Evolutionary conservation across 2,113 vertebrate genomes (phyloP).

Genomic region (Calypte anna): DNA sequence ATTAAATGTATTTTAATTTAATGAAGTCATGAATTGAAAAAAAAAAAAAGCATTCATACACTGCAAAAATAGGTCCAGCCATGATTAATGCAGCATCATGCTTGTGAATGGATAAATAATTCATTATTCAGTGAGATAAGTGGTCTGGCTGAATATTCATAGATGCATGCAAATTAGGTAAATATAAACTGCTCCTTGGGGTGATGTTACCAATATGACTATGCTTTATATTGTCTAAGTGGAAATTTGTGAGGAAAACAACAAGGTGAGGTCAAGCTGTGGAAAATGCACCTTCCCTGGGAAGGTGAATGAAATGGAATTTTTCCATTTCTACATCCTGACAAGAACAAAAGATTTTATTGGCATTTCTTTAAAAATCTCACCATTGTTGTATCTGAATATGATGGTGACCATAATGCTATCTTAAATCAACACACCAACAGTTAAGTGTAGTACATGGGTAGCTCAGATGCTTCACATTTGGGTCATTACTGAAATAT

Average conservation of each 20-base stretch:
- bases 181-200: background rate
- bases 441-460: background rate
- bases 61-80: background rate
- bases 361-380: background rate
- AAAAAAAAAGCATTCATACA: background rate
- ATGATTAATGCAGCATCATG: background rate
- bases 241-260: background rate
- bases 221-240: background rate
- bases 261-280: background rate
- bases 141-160: background rate
- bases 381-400: background rate
- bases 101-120: background rate
- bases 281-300: background rate
- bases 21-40: background rate
- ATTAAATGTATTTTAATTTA: background rate
- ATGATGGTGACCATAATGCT: conserved; percentile 2
- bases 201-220: background rate
- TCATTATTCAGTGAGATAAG: background rate
- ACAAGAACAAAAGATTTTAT: background rate
- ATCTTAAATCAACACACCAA: conserved; percentile 23
- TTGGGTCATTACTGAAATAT: conserved; percentile 52
- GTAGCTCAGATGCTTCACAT: background rate
- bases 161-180: background rate
- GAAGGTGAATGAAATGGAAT: background rate
- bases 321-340: background rate